These are phyloP conservation scores for Tyria jacobaeae DNA, from an alignment of 2,888 invertebrate species.

Conservation along the genomic window DNA sequence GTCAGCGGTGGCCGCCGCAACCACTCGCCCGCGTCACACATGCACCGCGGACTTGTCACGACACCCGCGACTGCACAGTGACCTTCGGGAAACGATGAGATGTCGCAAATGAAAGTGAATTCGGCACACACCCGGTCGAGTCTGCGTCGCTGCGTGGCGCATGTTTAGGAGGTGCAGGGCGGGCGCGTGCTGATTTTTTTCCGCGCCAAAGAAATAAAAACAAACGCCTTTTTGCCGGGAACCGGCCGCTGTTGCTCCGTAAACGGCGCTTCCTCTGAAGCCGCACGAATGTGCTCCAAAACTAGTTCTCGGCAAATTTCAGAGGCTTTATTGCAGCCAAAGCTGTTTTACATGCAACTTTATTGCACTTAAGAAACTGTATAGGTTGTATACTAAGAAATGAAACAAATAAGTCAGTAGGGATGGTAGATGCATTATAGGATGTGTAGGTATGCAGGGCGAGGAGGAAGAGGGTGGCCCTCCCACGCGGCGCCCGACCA, in stretches of 20 bases:
- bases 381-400: constrained; percentile 26
- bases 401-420: constrained; percentile 29
- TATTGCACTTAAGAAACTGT: constrained; percentile 28
- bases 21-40: constrained; percentile 71
- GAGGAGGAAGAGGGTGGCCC: constrained; percentile 55
- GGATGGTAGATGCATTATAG: constrained; percentile 76
- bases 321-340: constrained; percentile 10
- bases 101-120: constrained; percentile 87
- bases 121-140: constrained; percentile 82
- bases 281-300: constrained; percentile 19
- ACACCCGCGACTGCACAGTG: constrained; percentile 75
- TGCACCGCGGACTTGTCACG: constrained; percentile 62
- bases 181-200: constrained; percentile 84
- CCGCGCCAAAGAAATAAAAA: constrained; percentile 86
- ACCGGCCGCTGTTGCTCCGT: constrained; percentile 61
- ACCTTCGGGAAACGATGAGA: constrained; percentile 85
- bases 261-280: constrained; percentile 35
- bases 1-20: constrained; percentile 79
- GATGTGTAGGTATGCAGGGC: constrained; percentile 67
- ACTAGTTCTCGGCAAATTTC: constrained; percentile 15
- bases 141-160: constrained; percentile 87
- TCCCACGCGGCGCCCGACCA: constrained; percentile 70
- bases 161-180: constrained; percentile 87
- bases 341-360: constrained; percentile 22
- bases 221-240: constrained; percentile 83